Evolutionary conservation across 2,888 invertebrate genomes (phyloP), one percentile per base, ranked within the genome.

Genomic region (Helicoverpa assulta): DNA sequence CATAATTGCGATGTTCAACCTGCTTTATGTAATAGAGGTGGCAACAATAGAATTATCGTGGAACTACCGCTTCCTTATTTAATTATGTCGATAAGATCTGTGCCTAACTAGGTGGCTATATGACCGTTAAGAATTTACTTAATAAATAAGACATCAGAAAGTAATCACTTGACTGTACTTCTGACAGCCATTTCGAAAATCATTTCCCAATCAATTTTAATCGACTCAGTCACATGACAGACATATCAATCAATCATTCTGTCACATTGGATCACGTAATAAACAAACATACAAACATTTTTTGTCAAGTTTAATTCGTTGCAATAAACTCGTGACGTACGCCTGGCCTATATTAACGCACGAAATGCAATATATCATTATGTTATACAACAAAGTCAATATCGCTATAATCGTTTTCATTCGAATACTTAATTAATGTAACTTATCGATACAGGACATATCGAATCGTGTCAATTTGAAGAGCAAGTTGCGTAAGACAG

Each of bases 401-500:
- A 78, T 57, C 64, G 50, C 18, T 66, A 70, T 70, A 69, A 77
- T 80, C 71, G 19, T 51, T 67, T 76, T 50, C 57, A 67, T 67
- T 74, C 52, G 50, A 51, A 66, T 56, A 29, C 29, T 55, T 79
- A 73, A 81, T 84, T 78, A 78, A 68, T 78, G 77, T 78, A 70
- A 67, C 78, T 55, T 65, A 74, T 81, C 14, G 60, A 64, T 67
- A 64, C 68, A 79, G 82, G 76, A 83, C 80, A 81, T 84, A 88
- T 82, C 62, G 21, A 70, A 74, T 68, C 57, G 52, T 79, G 80
- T 74, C 75, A 71, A 76, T 61, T 55, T 57, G 61, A 78, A 71
- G 82, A 79, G 61, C 68, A 56, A 43, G 66, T 88, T 86, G 70
- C 76, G 73, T 76, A 88, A 88, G 68, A 43, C 68, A 52, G 55